Conservation (phyloP, 2,888 invertebrate genomes). For the Conomelus anceps region DNA sequence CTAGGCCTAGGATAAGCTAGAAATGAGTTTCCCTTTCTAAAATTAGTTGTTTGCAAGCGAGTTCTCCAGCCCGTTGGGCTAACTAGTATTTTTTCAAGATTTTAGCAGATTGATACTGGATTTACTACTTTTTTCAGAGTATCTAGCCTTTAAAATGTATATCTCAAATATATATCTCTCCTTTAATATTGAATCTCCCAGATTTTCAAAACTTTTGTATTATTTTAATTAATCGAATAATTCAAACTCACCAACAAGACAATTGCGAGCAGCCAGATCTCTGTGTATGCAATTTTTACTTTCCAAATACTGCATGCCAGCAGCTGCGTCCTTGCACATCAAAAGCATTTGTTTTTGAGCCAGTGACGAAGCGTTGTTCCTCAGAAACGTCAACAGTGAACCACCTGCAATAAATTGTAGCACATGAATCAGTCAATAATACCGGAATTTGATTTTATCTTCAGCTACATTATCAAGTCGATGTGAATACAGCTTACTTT, state of each 20-base stretch:
- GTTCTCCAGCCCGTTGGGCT: no score
- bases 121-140: no score
- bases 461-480: background rate
- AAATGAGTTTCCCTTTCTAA: no score
- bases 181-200: no score
- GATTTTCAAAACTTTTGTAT: no score
- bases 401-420: constrained; percentile 55
- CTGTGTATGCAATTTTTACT: constrained; percentile 94
- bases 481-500: background rate
- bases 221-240: no score
- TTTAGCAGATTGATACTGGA: no score
- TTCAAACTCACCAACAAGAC: constrained; percentile 65
- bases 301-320: constrained; percentile 92
- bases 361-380: constrained; percentile 65
- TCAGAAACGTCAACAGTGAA: constrained; percentile 78
- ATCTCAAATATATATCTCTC: no score
- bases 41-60: no score
- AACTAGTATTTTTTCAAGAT: no score
- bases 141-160: no score
- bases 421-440: background rate
- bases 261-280: constrained; percentile 91
- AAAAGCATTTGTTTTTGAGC: constrained; percentile 61
- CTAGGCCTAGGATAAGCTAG: no score
- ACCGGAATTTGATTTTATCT: background rate
- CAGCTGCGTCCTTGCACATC: constrained; percentile 91